Evolutionary conservation across 2,113 vertebrate genomes (phyloP), one percentile per base, ranked within the genome.

Genomic region (Ctenomys sociabilis): DNA sequence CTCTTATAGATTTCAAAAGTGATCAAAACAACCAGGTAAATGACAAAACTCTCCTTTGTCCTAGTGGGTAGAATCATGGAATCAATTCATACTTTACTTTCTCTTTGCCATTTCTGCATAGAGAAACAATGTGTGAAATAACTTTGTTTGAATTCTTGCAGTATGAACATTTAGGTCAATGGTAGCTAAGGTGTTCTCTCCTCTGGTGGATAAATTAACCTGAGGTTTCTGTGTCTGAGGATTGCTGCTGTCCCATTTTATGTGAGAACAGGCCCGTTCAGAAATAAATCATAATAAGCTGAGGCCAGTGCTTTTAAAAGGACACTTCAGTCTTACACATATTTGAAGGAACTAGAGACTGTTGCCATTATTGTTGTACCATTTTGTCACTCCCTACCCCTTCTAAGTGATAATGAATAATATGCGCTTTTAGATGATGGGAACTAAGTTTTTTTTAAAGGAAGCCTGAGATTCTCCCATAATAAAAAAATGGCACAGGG

Each of bases 111-210:
- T 5, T 88, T 49, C 84, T 68, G 73, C 16, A 61, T 0, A 89
- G 81, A 93, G 43, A 77, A 91, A 68, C 26, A 90, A 7, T 54
- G 43, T 83, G 61, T 64, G 77, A 85, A 84, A 92, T 82, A 64
- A 94, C 72, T 92, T 66, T 28, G 45, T 92, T 81, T 85, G 85
- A 70, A 37, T 95, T 95, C 81, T 87, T 75, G 68, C 70, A 94
- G 54, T 81, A 80, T 52, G 70, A 93, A 81, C 72, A 49, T n/a
- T 59, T 70, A 94, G 70, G 81, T 70, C 37, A 59, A 5, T 37
- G 37, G 54, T 88, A 72, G 73, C 26, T 63, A 1, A 2, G 40
- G 1, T 28, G 85, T 85, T 75, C 35, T 82, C 72, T 93, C n/a
- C 66, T 93, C 49, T 35, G 61, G 24, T 30, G 68, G 40, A 75